These are phyloP conservation scores for Spodoptera littoralis DNA, from an alignment of 2,888 invertebrate species.

Conservation along the genomic window DNA sequence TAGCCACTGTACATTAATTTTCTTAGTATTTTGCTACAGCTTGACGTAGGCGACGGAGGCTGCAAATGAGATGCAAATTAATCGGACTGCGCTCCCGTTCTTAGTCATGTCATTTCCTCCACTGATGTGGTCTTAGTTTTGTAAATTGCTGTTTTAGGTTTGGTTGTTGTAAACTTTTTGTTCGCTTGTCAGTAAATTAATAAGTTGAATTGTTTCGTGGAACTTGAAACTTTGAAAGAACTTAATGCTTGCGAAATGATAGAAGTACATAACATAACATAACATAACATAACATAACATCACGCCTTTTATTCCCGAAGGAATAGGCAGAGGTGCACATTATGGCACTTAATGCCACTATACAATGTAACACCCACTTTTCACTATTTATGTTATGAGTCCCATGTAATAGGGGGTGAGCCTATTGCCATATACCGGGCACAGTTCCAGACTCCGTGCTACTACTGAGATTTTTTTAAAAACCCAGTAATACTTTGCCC, in stretches of 20 bases:
- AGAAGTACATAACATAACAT: too few relatives aligned
- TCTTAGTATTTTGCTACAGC: conserved; percentile 32
- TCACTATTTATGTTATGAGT: too few relatives aligned
- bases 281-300: too few relatives aligned
- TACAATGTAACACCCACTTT: too few relatives aligned
- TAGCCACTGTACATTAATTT: conserved; percentile 39
- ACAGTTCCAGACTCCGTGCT: too few relatives aligned
- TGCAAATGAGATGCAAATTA: conserved; percentile 59
- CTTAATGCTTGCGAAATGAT: conserved; percentile 3
- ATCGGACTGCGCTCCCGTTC: conserved; percentile 47
- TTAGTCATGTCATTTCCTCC: conserved; percentile 48
- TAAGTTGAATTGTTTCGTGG: conserved; percentile 5
- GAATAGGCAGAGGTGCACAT: too few relatives aligned
- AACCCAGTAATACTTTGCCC: too few relatives aligned
- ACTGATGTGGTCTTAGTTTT: conserved; percentile 39
- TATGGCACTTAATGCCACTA: too few relatives aligned
- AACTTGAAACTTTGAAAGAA: conserved; percentile 9
- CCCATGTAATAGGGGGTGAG: too few relatives aligned
- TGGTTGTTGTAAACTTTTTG: conserved; percentile 24
- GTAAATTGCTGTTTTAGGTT: conserved; percentile 46
- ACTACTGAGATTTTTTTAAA: too few relatives aligned
- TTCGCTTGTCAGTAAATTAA: conserved; percentile 7
- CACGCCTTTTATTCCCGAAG: too few relatives aligned
- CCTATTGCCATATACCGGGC: too few relatives aligned
- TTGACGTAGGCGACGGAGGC: conserved; percentile 33